Percentiles rank a stretch among this genome's conserved stretches.
phyloP scores from a whole-genome alignment of 1,140 invertebrate species.

The Zaprionus kolodkinae region DNA sequence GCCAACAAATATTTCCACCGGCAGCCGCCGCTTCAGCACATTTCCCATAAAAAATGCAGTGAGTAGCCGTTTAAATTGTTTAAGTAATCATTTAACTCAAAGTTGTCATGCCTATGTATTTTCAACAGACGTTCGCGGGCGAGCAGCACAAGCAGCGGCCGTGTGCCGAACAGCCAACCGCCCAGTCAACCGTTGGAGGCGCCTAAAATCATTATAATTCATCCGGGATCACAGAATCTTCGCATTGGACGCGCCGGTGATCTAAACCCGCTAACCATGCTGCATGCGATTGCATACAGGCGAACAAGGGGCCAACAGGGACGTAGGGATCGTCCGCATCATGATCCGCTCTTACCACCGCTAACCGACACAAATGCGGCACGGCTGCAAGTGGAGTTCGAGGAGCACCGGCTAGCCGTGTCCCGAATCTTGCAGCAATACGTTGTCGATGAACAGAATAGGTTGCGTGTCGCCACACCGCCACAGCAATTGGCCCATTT shows the following conservation, averaged over 20 bases:
- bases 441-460: conserved; percentile 90
- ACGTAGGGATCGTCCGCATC: conserved; percentile 88
- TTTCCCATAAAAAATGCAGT: conserved; percentile 32
- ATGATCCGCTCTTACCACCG: conserved; percentile 84
- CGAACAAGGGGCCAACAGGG: conserved; percentile 83
- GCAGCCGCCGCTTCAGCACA: conserved; percentile 16
- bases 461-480: conserved; percentile 92
- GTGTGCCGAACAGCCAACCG: conserved; percentile 24
- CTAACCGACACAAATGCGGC: conserved; percentile 44
- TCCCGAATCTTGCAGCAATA: conserved; percentile 94
- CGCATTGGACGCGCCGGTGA: conserved; percentile 95
- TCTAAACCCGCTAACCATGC: conserved; percentile 91
- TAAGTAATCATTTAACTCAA: not conserved
- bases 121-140: conserved; percentile 60
- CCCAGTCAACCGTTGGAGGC: conserved; percentile 78
- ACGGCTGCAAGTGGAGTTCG: conserved; percentile 88
- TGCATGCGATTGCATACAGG: conserved; percentile 94
- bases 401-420: conserved; percentile 92
- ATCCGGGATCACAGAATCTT: conserved; percentile 95
- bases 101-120: not conserved
- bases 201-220: conserved; percentile 95
- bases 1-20: conserved; percentile 13
- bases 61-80: conserved; percentile 1
- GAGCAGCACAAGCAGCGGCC: conserved; percentile 73
- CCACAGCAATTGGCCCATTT: conserved; percentile 94